Evolutionary conservation across 2,888 invertebrate genomes (phyloP).

Genomic region (Homarus gammarus): DNA sequence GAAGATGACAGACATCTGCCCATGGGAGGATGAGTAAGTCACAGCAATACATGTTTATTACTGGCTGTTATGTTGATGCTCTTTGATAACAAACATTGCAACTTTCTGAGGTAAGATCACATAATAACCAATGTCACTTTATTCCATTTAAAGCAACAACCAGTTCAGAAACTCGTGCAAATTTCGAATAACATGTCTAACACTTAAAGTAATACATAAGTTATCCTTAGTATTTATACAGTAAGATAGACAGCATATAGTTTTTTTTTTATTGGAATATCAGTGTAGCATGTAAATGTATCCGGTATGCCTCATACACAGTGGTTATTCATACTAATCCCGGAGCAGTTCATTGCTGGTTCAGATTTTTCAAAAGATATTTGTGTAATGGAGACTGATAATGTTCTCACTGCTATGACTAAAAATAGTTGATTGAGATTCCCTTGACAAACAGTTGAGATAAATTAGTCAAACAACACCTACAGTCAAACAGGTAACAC

Average conservation of each 20-base stretch:
- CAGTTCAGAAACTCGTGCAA: neutral
- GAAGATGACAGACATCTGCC: slow-evolving; percentile 86
- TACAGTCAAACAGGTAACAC: slow-evolving; percentile 2
- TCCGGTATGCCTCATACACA: neutral
- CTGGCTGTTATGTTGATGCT: slow-evolving; percentile 3
- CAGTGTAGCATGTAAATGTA: neutral
- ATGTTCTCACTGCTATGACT: too few relatives aligned
- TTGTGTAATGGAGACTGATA: too few relatives aligned
- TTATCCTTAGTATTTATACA: neutral
- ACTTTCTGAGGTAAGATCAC: slow-evolving; percentile 56
- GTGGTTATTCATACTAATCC: too few relatives aligned
- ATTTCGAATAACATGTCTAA: neutral
- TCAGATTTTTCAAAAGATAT: too few relatives aligned
- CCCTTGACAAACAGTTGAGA: neutral
- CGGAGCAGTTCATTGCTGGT: too few relatives aligned
- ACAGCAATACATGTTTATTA: slow-evolving; percentile 4
- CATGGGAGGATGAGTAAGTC: slow-evolving; percentile 97
- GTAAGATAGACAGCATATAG: neutral
- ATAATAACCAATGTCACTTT: neutral
- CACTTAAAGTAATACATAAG: neutral
- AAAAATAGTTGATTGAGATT: neutral
- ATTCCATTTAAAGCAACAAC: neutral
- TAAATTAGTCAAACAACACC: neutral
- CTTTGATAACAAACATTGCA: slow-evolving; percentile 27
- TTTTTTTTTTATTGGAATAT: neutral